Conservation (phyloP, 1,140 invertebrate genomes). For the Colletes latitarsis region DNA sequence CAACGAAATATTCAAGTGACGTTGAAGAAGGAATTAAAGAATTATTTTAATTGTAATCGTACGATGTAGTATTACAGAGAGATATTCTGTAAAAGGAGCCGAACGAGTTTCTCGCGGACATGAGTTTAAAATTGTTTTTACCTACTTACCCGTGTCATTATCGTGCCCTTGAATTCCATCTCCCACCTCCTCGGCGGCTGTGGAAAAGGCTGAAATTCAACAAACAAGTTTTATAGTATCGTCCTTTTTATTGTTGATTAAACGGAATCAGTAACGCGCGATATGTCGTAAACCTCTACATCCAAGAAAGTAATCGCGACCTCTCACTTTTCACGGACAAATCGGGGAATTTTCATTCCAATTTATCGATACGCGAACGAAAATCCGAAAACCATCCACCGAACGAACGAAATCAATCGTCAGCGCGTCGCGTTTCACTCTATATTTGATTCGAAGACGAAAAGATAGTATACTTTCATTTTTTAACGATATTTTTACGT, state of each 20-base stretch:
- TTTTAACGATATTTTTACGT: too few species aligned
- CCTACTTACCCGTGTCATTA: conserved; percentile 76
- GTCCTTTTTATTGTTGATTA: conserved; percentile 12
- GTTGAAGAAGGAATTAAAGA: not conserved
- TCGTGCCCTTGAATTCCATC: conserved; percentile 70
- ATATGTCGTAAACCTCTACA: conserved; percentile 53
- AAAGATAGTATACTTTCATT: too few species aligned
- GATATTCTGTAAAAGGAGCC: not conserved
- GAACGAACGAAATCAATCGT: too few species aligned
- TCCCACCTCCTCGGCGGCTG: conserved; percentile 71
- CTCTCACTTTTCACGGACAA: conserved; percentile 49
- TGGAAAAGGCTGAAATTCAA: conserved; percentile 71
- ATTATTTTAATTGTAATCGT: too few species aligned
- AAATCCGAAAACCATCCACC: too few species aligned
- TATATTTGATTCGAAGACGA: too few species aligned
- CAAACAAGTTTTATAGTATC: conserved; percentile 23
- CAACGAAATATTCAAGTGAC: not conserved
- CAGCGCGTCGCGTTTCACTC: too few species aligned
- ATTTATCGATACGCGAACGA: too few species aligned
- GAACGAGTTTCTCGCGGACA: not conserved
- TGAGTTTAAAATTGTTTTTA: conserved; percentile 26
- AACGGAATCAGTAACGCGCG: conserved; percentile 54
- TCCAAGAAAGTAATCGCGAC: conserved; percentile 48
- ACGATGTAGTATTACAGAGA: not conserved
- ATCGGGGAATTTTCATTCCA: not conserved